A percentile compares a stretch with the other conserved stretches of the same genome.
These are phyloP conservation scores for Acronicta psi DNA, from an alignment of 2,888 invertebrate genomes.

Conservation along the genomic window DNA sequence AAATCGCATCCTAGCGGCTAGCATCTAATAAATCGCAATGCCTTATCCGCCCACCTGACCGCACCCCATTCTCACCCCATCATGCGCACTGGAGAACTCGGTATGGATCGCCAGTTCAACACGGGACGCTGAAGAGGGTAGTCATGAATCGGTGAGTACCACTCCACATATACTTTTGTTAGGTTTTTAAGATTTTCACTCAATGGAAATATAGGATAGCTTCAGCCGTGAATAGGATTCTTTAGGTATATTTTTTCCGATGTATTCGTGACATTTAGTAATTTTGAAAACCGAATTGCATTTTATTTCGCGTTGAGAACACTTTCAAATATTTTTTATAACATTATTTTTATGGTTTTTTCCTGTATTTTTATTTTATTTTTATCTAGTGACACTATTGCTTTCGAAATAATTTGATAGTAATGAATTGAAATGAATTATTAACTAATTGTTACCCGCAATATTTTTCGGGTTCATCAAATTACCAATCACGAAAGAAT, in stretches of 20 bases:
- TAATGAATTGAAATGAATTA: too few relatives aligned
- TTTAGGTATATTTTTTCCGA: not conserved
- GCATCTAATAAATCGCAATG: slow-evolving; percentile 28
- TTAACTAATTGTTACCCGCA: too few relatives aligned
- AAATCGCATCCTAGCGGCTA: slow-evolving; percentile 14
- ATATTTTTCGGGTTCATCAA: too few relatives aligned
- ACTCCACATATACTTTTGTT: not conserved
- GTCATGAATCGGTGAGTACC: slow-evolving; percentile 69
- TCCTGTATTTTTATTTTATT: too few relatives aligned
- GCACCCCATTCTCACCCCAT: slow-evolving; percentile 61
- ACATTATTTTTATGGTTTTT: too few relatives aligned
- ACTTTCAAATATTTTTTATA: slow-evolving; percentile 10
- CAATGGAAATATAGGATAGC: not conserved
- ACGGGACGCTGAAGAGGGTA: slow-evolving; percentile 44
- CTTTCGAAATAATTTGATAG: too few relatives aligned
- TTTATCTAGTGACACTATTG: too few relatives aligned
- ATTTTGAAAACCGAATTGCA: slow-evolving; percentile 5
- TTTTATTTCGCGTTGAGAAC: not conserved
- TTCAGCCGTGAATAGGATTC: slow-evolving; percentile 18
- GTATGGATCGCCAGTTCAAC: slow-evolving; percentile 72
- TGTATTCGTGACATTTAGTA: not conserved
- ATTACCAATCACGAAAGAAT: too few relatives aligned
- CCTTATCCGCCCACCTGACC: slow-evolving; percentile 46
- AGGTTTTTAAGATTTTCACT: slow-evolving; percentile 5
- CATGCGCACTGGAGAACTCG: slow-evolving; percentile 75